Evolutionary conservation across 1,140 invertebrate species (phyloP).

Genomic region (Trichogramma pretiosum): DNA sequence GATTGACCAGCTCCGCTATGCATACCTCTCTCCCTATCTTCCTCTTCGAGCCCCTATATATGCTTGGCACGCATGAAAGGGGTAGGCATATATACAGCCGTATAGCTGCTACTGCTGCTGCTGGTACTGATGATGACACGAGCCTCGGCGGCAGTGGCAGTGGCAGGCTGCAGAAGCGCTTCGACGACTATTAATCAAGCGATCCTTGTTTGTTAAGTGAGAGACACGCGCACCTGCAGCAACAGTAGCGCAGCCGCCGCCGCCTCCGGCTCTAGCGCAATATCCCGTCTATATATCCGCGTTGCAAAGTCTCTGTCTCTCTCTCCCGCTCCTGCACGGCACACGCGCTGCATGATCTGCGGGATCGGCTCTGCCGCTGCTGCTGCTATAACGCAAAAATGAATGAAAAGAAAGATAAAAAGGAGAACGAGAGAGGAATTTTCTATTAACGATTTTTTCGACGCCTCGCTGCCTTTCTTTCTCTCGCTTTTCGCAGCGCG

Average conservation of each 20-base stretch:
- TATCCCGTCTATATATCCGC: conserved; percentile 30
- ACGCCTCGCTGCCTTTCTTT: conserved; percentile 13
- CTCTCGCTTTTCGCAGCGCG: background rate
- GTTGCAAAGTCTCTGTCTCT: background rate
- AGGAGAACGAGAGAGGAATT: conserved; percentile 25
- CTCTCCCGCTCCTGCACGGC: background rate
- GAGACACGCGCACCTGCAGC: conserved; percentile 30
- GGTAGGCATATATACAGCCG: too few relatives aligned
- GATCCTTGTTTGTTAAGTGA: conserved; percentile 42
- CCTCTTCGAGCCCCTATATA: too few relatives aligned
- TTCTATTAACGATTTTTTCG: conserved; percentile 28
- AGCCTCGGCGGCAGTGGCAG: conserved; percentile 25
- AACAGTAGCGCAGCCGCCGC: background rate
- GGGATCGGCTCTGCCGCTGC: too few relatives aligned
- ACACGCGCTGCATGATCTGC: background rate
- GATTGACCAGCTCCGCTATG: too few relatives aligned
- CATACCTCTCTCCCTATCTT: too few relatives aligned
- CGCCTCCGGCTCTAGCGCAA: conserved; percentile 30
- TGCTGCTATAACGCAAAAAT: too few relatives aligned
- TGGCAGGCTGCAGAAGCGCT: too few relatives aligned
- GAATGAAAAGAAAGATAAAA: too few relatives aligned
- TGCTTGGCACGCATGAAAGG: too few relatives aligned
- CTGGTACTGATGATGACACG: conserved; percentile 25
- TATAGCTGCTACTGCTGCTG: too few relatives aligned
- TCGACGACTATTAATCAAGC: conserved; percentile 43